A percentile compares a stretch with the other conserved stretches of the same genome.
phyloP scores from a whole-genome alignment of 2,797 vertebrate species.

The Sylvilagus floridanus region DNA sequence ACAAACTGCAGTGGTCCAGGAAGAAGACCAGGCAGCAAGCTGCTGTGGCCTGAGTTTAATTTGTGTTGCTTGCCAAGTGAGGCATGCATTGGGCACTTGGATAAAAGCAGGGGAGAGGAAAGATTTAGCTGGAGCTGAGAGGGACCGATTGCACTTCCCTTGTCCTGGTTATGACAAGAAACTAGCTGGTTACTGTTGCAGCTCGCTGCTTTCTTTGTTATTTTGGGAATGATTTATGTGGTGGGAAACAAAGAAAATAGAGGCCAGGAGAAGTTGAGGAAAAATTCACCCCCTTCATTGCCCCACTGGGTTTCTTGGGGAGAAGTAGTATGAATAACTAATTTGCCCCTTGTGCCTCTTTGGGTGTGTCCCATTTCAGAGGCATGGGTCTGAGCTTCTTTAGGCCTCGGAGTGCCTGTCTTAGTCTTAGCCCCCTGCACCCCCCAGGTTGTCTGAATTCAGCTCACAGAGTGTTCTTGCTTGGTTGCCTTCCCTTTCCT shows the following conservation, averaged over 20 bases:
- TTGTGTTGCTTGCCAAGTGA: neutral
- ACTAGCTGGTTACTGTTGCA: neutral
- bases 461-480: neutral
- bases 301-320: neutral
- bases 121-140: neutral
- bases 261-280: constrained; percentile 15
- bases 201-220: constrained; percentile 7
- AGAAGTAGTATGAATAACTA: neutral
- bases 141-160: neutral
- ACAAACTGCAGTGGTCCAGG: neutral
- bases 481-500: constrained; percentile 31
- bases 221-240: constrained; percentile 26
- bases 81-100: neutral
- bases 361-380: neutral
- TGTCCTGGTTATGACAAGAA: neutral
- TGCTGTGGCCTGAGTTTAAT: neutral
- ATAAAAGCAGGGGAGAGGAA: neutral
- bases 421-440: neutral
- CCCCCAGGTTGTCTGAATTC: constrained; percentile 3
- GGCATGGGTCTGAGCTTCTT: neutral
- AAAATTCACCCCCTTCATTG: neutral
- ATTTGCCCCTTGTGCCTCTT: neutral
- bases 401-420: neutral
- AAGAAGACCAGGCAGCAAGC: constrained; percentile 17
- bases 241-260: neutral